Evolutionary conservation across 2,888 invertebrate genomes (phyloP), one percentile per base, ranked within the genome.

Genomic region (Cantharis rustica): DNA sequence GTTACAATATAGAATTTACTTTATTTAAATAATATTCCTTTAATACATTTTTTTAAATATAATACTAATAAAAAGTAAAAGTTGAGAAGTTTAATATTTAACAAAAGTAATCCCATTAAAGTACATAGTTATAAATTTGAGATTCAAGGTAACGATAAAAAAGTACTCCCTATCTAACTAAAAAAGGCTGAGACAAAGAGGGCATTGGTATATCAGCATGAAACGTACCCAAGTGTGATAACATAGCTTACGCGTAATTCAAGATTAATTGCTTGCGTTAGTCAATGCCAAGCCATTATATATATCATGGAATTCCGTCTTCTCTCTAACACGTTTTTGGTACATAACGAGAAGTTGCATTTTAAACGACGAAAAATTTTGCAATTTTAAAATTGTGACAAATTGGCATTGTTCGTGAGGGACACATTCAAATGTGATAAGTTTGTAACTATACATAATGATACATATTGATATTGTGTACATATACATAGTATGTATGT

Each of bases 181-280:
- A 72, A 75, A 75, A 71, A 75, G 75, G 73, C 61, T 68, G 73
- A 77, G 72, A 75, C 73, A 75, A 70, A 75, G 71, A 71, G 76
- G 79, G 73, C 79, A 79, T 70, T 63, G 77, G 69, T 61, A 72
- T 73, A 75, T 69, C 72, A 70, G 75, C 73, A 76, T 71, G 69
- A 76, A 75, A 74, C 74, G 79, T 73, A 79, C 71, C 78, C 75
- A 75, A 79, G 76, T 79, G 79, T 78, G 78, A 78, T 78, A 78
- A 73, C 75, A 71, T 70, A 80, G 83, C 83, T 84, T 82, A 82
- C 81, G 82, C 84, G 85, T 86, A 86, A 86, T 86, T 84, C 85
- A 84, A 85, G 86, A 86, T 86, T 86, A 86, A 86, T 86, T 86
- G 84, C 83, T 82, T 83, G 81, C 85, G 85, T 86, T 85, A 85